A percentile compares a stretch with the other conserved stretches of the same genome.
phyloP scores from a whole-genome alignment of 2,888 invertebrate species.

The Drosophila pseudotakahashii region DNA sequence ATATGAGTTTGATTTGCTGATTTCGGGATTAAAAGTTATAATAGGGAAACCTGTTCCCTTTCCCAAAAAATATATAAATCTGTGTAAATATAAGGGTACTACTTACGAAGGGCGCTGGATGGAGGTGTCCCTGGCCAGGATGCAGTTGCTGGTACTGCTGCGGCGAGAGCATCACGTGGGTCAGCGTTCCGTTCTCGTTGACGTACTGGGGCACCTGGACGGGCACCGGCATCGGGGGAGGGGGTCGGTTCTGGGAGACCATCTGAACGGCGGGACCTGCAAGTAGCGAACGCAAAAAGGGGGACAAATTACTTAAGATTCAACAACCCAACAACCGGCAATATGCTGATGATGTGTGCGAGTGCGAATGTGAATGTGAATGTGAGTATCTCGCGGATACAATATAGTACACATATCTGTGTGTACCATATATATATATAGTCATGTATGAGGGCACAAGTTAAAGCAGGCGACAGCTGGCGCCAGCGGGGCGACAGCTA shows the following conservation, averaged over 20 bases:
- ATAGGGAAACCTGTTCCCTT: no score
- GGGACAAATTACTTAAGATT: constrained; percentile 36
- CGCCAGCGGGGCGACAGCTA: constrained; percentile 65
- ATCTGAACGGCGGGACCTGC: constrained; percentile 93
- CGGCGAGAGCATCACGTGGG: constrained; percentile 95
- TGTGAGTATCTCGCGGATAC: constrained; percentile 14
- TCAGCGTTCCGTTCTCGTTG: constrained; percentile 94
- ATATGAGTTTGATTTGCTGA: no score
- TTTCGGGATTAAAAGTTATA: no score
- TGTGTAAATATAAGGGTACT: not conserved
- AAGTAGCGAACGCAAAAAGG: constrained; percentile 47
- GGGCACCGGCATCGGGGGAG: constrained; percentile 93
- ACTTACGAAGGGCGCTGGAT: constrained; percentile 88
- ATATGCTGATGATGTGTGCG: constrained; percentile 43
- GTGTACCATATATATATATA: constrained; percentile 17
- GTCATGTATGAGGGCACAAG: constrained; percentile 33
- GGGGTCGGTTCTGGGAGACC: constrained; percentile 91
- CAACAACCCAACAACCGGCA: constrained; percentile 27
- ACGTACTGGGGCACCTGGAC: constrained; percentile 96
- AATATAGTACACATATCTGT: not conserved
- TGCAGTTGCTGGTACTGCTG: constrained; percentile 86
- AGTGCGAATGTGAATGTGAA: not conserved
- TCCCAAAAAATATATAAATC: no score
- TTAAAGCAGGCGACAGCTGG: constrained; percentile 54
- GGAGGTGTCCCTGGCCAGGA: constrained; percentile 85